A percentile compares a stretch with the other conserved stretches of the same genome.
Conservation (phyloP, 2,888 invertebrate species). For the Fabriciana adippe region DNA sequence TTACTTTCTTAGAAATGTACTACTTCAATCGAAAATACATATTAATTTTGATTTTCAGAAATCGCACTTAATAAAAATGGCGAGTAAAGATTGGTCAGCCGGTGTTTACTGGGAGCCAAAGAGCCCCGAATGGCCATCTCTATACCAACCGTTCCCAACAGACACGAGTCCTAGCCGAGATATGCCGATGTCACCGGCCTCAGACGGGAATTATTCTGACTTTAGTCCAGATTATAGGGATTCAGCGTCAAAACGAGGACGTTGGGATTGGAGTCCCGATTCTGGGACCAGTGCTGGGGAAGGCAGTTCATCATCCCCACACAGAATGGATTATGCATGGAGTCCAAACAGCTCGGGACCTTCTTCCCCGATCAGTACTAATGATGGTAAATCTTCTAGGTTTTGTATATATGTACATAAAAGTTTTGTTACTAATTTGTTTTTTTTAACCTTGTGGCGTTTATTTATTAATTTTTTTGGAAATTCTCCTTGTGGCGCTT, state of each 20-base stretch:
- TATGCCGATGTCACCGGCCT: slow-evolving; percentile 62
- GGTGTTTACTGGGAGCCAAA: slow-evolving; percentile 75
- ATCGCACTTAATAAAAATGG: slow-evolving; percentile 60
- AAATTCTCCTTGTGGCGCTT: too few relatives aligned
- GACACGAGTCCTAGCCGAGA: slow-evolving; percentile 64
- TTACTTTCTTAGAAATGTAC: too few relatives aligned
- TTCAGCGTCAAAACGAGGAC: slow-evolving; percentile 52
- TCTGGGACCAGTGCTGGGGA: slow-evolving; percentile 68
- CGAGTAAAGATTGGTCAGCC: slow-evolving; percentile 70
- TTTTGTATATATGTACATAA: background rate
- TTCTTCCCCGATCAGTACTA: slow-evolving; percentile 71
- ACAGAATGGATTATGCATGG: slow-evolving; percentile 77
- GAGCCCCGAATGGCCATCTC: slow-evolving; percentile 66
- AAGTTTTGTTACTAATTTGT: background rate
- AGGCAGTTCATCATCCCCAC: slow-evolving; percentile 60
- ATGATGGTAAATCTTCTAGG: slow-evolving; percentile 54
- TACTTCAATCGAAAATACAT: too few relatives aligned
- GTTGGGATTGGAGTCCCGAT: slow-evolving; percentile 74
- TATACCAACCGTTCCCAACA: slow-evolving; percentile 51
- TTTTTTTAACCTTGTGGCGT: too few relatives aligned
- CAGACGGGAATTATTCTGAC: slow-evolving; percentile 67
- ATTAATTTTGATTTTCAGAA: slow-evolving; percentile 27
- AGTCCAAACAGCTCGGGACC: slow-evolving; percentile 79
- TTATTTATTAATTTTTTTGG: too few relatives aligned
- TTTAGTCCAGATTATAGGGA: slow-evolving; percentile 65